Evolutionary conservation across 2,888 invertebrate genomes (phyloP), one percentile per base, ranked within the genome.

Genomic region (Lepeophtheirus nordmannii): DNA sequence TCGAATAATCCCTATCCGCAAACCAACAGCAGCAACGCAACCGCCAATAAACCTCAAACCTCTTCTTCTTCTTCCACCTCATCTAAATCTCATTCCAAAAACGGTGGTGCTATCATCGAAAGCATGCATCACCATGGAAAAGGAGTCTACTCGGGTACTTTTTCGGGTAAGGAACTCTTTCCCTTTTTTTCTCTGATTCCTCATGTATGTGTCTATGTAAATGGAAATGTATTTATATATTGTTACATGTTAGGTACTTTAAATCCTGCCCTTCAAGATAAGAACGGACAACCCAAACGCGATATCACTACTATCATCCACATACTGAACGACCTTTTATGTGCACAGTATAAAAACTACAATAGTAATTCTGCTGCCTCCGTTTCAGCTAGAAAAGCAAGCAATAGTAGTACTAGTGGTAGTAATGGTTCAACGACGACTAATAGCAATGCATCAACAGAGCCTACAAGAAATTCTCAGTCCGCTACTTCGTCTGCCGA

Each of bases 281-380:
- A 82, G 72, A 86, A 86, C 73, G 93, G 93, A 12, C 82, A 89
- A 71, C 93, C 93, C 62, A 88, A 91, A 74, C 83, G 92, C 69
- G 91, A 92, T 77, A 91, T 93, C 72, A 89, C 89, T 67, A 94
- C 93, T 59, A 92, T 94, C 70, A 90, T 93, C 71, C 93, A 94
- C 76, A 93, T 94, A 76, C 79, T 94, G 71, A 93, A 93, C 76
- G 94, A 93, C 78, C 81, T 93, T 72, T 79, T 93, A 69, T 90
- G 91, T 75, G 91, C 92, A 38, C 81, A 81, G 70, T 81, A 80
- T 68, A 79, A 82, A 57, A 67, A 67, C 22, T 65, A 65, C 69
- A 69, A 1, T 67, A 67, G 30, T 7, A 11, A 40, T 64, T 38
- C 38, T n/a, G 65, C 63, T 22, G 37, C 17, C 38, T 22, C 46